A percentile compares a stretch with the other conserved stretches of the same genome.
phyloP scores from a whole-genome alignment of 2,113 vertebrate species.

The Hydrolagus affinis region DNA sequence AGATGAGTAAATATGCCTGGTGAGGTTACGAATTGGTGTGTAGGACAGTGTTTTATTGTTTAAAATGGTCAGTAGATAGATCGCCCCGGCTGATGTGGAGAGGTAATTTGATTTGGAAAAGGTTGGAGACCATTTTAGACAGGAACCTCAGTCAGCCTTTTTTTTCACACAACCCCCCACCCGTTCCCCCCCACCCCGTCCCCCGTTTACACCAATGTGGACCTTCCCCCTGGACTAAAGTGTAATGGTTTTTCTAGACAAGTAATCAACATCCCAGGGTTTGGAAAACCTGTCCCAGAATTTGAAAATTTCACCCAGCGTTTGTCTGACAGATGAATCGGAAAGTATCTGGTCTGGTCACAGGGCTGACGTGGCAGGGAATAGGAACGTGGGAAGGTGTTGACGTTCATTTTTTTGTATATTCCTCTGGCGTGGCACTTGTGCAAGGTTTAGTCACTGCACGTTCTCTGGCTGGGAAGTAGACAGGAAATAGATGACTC shows the following conservation, averaged over 20 bases:
- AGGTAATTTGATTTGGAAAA: not conserved
- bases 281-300: not conserved
- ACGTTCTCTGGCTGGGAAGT: constrained; percentile 29
- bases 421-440: not conserved
- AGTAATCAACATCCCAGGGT: not conserved
- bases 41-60: not conserved
- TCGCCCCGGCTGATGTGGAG: not conserved
- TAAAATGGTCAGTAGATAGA: not conserved
- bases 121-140: not conserved
- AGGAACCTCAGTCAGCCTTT: not conserved
- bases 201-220: not conserved
- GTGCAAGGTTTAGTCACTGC: constrained; percentile 18
- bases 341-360: not conserved
- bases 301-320: not conserved
- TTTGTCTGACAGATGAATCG: constrained; percentile 3
- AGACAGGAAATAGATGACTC: constrained; percentile 32
- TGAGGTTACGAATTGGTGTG: not conserved
- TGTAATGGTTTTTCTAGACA: not conserved
- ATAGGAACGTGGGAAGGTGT: not conserved
- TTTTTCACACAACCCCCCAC: too few species aligned
- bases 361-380: not conserved
- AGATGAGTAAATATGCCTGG: not conserved
- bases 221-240: not conserved
- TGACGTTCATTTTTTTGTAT: constrained; percentile 6
- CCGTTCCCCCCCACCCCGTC: too few species aligned